Evolutionary conservation across 1,140 invertebrate genomes (phyloP).

Genomic region (Bradysia coprophila): DNA sequence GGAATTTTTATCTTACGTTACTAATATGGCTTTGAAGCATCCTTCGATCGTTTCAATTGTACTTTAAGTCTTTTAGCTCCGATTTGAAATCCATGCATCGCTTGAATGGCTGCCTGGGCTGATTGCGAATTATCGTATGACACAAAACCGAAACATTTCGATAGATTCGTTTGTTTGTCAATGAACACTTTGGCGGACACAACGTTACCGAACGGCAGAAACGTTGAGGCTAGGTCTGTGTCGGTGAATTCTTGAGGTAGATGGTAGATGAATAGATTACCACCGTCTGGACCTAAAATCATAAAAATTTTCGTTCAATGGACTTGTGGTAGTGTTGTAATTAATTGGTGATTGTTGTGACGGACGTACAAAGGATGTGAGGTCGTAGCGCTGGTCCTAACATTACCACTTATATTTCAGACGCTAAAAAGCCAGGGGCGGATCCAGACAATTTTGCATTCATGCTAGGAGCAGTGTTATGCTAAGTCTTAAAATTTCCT

Average conservation of each 20-base stretch:
- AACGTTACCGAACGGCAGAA: constrained; percentile 90
- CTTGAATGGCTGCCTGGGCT: constrained; percentile 85
- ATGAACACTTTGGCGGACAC: constrained; percentile 98
- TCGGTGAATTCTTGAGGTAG: constrained; percentile 95
- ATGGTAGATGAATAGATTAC: constrained; percentile 98
- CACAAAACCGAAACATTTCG: constrained; percentile 98
- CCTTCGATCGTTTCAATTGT: constrained; percentile 91
- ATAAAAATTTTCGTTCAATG: constrained; percentile 1
- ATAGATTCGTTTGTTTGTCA: constrained; percentile 96
- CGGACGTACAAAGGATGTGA: no score
- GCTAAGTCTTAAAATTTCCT: no score
- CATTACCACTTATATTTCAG: no score
- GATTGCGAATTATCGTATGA: constrained; percentile 88
- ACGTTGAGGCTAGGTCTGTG: constrained; percentile 83
- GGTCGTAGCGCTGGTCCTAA: no score
- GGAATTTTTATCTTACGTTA: no score
- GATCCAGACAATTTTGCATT: no score
- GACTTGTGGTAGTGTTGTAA: not conserved
- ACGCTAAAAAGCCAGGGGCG: no score
- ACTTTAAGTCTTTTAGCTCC: constrained; percentile 95
- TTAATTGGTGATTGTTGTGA: no score
- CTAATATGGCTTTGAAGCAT: constrained; percentile 68
- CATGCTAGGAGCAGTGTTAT: no score
- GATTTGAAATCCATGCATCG: constrained; percentile 96
- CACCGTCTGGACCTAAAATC: constrained; percentile 70